Evolutionary conservation across 2,797 vertebrate genomes (phyloP).

Genomic region (Cryptoprocta ferox): DNA sequence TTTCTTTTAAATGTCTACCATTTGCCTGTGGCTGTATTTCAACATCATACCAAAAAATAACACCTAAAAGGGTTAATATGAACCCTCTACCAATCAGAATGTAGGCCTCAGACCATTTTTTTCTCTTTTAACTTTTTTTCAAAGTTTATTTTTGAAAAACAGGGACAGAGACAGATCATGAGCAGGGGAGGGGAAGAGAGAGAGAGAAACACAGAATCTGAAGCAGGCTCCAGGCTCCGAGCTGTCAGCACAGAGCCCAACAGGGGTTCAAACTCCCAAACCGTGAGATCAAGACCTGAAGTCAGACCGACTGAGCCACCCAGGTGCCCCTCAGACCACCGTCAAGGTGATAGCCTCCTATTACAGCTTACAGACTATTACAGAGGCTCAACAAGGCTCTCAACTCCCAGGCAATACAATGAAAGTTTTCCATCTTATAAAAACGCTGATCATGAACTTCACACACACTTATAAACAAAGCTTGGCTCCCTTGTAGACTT

Average conservation of each 20-base stretch:
- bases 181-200: too few relatives aligned
- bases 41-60: background rate
- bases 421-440: background rate
- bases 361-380: background rate
- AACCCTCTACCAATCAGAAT: background rate
- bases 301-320: too few relatives aligned
- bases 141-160: too few relatives aligned
- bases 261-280: too few relatives aligned
- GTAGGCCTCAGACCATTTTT: background rate
- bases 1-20: background rate
- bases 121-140: too few relatives aligned
- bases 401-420: background rate
- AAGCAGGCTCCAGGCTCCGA: too few relatives aligned
- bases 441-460: slow-evolving; percentile 16
- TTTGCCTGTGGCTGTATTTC: background rate
- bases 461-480: background rate
- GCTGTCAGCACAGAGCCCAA: too few relatives aligned
- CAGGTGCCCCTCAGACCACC: background rate
- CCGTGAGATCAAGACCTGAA: too few relatives aligned
- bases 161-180: too few relatives aligned
- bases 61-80: background rate
- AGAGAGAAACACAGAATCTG: too few relatives aligned
- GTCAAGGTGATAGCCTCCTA: background rate
- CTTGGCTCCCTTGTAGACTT: background rate
- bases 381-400: background rate